Evolutionary conservation across 2,113 vertebrate species (phyloP).

Genomic region (Todiramphus chloris): DNA sequence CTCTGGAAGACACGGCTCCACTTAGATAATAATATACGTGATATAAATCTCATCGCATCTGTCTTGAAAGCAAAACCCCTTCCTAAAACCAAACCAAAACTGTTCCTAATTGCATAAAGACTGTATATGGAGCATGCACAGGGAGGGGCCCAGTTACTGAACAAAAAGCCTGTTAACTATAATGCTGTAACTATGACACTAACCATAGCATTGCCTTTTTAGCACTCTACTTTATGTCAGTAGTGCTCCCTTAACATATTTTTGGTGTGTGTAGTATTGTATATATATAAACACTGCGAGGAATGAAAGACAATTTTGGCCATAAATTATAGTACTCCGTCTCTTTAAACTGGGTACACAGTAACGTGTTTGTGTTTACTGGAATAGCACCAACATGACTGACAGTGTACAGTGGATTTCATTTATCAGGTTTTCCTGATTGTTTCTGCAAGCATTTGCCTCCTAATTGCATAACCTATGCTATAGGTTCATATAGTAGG

Average conservation of each 20-base stretch:
- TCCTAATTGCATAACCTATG: slow-evolving; percentile 51
- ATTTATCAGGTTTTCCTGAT: slow-evolving; percentile 28
- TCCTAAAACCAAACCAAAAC: slow-evolving; percentile 25
- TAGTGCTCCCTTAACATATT: background rate
- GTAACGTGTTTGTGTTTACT: slow-evolving; percentile 12
- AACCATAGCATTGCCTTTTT: background rate
- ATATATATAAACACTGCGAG: background rate
- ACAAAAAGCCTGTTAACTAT: background rate
- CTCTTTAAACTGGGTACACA: background rate
- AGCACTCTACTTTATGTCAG: background rate
- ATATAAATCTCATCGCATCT: slow-evolving; percentile 18
- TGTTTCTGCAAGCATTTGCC: background rate
- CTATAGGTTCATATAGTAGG: background rate
- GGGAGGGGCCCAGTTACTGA: background rate
- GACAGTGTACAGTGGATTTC: background rate
- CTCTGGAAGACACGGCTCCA: background rate
- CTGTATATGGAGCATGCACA: background rate
- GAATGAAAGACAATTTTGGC: background rate
- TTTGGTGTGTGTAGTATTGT: background rate
- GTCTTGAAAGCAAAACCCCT: slow-evolving; percentile 16
- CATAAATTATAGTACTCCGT: background rate
- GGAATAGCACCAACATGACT: background rate
- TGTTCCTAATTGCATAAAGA: slow-evolving; percentile 15
- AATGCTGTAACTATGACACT: background rate
- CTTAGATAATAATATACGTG: slow-evolving; percentile 21